Percentiles rank a stretch among this genome's conserved stretches.
phyloP scores from a whole-genome alignment of 1,140 invertebrate genomes.

The Glomeris maerens region DNA sequence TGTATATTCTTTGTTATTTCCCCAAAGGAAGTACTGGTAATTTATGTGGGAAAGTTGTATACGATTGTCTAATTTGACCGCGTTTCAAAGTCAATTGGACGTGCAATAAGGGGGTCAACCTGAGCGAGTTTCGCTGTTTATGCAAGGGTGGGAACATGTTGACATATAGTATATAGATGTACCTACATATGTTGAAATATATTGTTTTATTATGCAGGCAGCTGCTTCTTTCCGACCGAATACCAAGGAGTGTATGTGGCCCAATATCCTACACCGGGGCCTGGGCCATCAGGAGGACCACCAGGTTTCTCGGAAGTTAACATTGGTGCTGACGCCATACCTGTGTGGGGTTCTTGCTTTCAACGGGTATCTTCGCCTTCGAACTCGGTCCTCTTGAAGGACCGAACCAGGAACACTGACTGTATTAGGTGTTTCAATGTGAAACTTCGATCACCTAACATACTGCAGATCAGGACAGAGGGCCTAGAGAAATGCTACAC shows the following conservation, averaged over 20 bases:
- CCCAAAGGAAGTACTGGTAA: too few species aligned
- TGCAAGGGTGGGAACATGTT: too few species aligned
- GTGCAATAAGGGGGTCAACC: too few species aligned
- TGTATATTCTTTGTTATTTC: too few species aligned
- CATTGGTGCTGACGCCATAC: constrained; percentile 47
- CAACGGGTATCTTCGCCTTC: constrained; percentile 40
- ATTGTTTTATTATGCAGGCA: too few species aligned
- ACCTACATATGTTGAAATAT: too few species aligned
- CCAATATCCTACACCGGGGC: constrained; percentile 36
- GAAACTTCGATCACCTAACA: constrained; percentile 42
- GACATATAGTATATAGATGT: too few species aligned
- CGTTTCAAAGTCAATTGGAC: too few species aligned
- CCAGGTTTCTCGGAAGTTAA: constrained; percentile 44
- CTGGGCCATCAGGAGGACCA: constrained; percentile 22
- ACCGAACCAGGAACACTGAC: constrained; percentile 30
- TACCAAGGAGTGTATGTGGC: constrained; percentile 50
- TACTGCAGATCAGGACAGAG: constrained; percentile 47
- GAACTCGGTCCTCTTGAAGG: constrained; percentile 47
- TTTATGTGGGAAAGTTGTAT: too few species aligned
- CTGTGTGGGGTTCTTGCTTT: constrained; percentile 51
- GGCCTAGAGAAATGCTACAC: constrained; percentile 47
- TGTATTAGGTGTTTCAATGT: constrained; percentile 49
- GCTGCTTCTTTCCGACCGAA: constrained; percentile 52
- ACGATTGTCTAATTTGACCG: too few species aligned
- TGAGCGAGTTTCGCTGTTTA: too few species aligned